These are phyloP conservation scores for Phocides pigmalion DNA, from an alignment of 1,140 invertebrate genomes.

Conservation along the genomic window DNA sequence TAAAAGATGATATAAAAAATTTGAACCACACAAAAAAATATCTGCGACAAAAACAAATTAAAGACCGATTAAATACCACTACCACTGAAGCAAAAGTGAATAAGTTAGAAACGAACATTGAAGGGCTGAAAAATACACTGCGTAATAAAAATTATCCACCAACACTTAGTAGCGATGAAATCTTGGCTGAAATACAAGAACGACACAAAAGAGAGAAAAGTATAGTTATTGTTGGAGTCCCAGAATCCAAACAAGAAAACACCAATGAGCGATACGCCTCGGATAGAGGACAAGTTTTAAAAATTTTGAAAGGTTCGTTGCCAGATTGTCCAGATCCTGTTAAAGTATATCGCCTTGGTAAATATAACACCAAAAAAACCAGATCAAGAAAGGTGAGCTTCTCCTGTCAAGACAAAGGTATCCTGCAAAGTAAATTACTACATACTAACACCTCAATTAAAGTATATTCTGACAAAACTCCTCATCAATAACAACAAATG, in stretches of 20 bases:
- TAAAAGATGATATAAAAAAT: conserved; percentile 18
- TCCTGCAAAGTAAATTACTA: not conserved
- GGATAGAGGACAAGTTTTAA: not conserved
- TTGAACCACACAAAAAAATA: conserved; percentile 3
- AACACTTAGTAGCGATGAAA: not conserved
- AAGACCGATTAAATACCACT: not conserved
- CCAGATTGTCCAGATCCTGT: not conserved
- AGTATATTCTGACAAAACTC: not conserved
- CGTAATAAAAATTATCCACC: not conserved
- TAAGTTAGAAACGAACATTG: not conserved
- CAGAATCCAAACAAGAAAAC: not conserved
- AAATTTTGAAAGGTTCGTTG: not conserved
- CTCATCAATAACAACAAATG: not conserved
- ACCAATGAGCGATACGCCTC: not conserved
- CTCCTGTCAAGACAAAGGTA: not conserved
- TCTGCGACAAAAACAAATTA: not conserved
- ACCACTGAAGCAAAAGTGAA: not conserved
- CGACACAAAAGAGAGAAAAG: not conserved
- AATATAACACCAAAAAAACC: not conserved
- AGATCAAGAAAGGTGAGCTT: no score
- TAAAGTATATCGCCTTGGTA: not conserved
- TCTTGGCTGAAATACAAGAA: not conserved
- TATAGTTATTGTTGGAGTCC: conserved; percentile 2
- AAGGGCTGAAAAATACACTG: not conserved
- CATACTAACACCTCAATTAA: not conserved